Evolutionary conservation across 2,113 vertebrate genomes (phyloP).

Genomic region (Serinus canaria): DNA sequence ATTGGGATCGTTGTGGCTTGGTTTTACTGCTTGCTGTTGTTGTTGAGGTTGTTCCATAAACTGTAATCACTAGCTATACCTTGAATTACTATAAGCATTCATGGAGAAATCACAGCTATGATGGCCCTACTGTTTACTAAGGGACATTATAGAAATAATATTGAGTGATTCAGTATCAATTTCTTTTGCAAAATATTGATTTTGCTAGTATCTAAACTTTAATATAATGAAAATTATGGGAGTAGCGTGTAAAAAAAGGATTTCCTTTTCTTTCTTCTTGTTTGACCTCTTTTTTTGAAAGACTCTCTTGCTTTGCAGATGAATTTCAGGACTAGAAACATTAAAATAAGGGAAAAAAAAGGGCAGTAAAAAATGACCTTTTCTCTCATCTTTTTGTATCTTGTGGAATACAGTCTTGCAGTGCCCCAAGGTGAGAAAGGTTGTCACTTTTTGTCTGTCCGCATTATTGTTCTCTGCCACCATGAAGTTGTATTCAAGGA

Average conservation of each 20-base stretch:
- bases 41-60: neutral
- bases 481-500: conserved; percentile 14
- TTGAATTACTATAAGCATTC: neutral
- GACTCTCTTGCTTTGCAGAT: neutral
- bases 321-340: neutral
- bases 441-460: conserved; percentile 46
- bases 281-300: neutral
- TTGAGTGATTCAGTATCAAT: neutral
- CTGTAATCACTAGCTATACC: neutral
- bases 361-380: conserved; percentile 32
- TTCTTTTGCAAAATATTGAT: neutral
- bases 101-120: neutral
- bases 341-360: neutral
- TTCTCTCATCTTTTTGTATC: conserved; percentile 54
- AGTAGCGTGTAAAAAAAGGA: neutral
- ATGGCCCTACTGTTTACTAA: neutral
- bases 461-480: conserved; percentile 25
- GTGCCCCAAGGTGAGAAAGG: conserved; percentile 47
- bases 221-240: neutral
- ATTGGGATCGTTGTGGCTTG: neutral
- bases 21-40: neutral
- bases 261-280: neutral
- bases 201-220: neutral
- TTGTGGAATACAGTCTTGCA: conserved; percentile 51
- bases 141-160: neutral